phyloP scores from a whole-genome alignment of 2,113 vertebrate genomes.

The Semnornis frantzii region DNA sequence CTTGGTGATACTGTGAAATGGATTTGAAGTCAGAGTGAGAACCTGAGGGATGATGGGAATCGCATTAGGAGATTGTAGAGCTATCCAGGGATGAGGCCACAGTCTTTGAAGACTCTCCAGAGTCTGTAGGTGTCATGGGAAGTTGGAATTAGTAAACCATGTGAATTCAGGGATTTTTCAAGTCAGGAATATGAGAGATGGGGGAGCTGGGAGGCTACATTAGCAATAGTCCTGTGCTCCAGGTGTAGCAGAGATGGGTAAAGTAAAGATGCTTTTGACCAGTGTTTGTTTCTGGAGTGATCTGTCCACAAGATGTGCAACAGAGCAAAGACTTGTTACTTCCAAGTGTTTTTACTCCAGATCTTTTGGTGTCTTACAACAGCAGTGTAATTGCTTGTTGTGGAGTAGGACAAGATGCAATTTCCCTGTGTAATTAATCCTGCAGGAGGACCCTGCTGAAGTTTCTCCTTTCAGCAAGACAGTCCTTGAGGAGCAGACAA shows the following conservation, averaged over 20 bases:
- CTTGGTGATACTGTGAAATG: no score
- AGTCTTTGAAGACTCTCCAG: neutral
- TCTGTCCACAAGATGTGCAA: neutral
- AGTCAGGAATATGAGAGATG: neutral
- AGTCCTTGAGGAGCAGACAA: neutral
- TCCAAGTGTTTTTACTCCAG: neutral
- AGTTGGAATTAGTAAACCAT: neutral
- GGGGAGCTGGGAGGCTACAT: neutral
- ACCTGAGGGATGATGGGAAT: neutral
- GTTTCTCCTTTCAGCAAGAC: neutral
- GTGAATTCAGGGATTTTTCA: neutral
- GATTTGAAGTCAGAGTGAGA: neutral
- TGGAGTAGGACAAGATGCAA: neutral
- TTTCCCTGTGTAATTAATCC: neutral
- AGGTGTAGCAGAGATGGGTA: neutral
- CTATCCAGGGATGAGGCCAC: neutral
- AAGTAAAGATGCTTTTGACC: neutral
- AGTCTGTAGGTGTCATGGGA: neutral
- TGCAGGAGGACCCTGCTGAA: neutral
- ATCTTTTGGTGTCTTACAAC: neutral
- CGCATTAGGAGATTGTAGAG: neutral
- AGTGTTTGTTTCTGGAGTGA: neutral
- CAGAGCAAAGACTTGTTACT: neutral
- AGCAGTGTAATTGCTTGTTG: neutral
- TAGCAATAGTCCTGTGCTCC: neutral